Evolutionary conservation across 2,888 invertebrate genomes (phyloP).

Genomic region (Nesidiocoris tenuis): DNA sequence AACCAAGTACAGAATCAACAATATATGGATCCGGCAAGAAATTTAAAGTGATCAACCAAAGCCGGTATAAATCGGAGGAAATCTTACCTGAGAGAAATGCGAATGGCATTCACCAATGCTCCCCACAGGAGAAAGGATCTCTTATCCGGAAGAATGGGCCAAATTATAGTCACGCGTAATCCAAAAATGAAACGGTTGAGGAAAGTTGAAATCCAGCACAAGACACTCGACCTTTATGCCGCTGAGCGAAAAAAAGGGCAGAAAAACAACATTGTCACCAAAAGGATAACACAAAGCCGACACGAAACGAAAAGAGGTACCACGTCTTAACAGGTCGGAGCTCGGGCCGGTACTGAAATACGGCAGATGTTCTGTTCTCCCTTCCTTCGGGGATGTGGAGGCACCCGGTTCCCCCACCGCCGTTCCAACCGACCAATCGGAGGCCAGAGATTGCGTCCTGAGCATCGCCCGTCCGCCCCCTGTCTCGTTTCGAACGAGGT

Average conservation of each 20-base stretch:
- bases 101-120: conserved; percentile 22
- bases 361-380: conserved; percentile 25
- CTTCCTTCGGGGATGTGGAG: not conserved
- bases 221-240: not conserved
- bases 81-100: conserved; percentile 23
- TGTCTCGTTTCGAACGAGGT: not conserved
- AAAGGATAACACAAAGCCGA: not conserved
- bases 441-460: not conserved
- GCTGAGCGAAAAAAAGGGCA: not conserved
- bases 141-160: conserved; percentile 6
- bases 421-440: not conserved
- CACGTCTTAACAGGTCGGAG: not conserved
- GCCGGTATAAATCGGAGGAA: not conserved
- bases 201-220: conserved; percentile 1
- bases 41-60: not conserved
- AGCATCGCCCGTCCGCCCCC: not conserved
- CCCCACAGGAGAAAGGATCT: not conserved
- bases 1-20: not conserved
- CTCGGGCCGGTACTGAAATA: conserved; percentile 26
- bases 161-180: conserved; percentile 7
- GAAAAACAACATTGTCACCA: not conserved
- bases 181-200: not conserved
- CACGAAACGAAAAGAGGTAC: not conserved
- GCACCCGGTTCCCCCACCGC: not conserved
- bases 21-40: no score